Conservation (phyloP, 1,140 invertebrate species). For the Bombus impatiens region DNA sequence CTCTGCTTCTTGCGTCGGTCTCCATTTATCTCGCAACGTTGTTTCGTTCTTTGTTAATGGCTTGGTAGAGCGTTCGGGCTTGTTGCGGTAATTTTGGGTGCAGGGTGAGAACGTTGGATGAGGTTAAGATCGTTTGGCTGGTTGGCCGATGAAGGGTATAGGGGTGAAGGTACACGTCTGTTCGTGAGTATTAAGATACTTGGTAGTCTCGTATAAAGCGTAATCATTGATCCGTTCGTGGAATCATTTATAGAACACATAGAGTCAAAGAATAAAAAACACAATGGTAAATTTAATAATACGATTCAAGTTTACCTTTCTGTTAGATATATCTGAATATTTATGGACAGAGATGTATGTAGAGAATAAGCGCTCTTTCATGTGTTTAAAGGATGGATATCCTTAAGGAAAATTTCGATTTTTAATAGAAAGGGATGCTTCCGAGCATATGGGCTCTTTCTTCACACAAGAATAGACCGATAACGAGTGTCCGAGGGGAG, state of each 20-base stretch:
- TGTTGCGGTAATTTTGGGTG: background rate
- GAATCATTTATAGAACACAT: too few relatives aligned
- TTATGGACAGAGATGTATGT: too few relatives aligned
- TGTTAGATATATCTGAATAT: too few relatives aligned
- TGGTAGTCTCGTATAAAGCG: background rate
- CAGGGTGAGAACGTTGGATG: background rate
- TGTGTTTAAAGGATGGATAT: background rate
- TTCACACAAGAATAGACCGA: background rate
- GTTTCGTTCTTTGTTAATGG: slow-evolving; percentile 1
- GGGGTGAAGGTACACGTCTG: background rate
- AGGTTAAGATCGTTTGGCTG: background rate
- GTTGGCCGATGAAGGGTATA: background rate
- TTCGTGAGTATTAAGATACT: too few relatives aligned
- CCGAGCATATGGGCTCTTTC: background rate
- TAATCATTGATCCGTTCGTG: too few relatives aligned
- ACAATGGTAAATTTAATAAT: too few relatives aligned
- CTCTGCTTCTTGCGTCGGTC: slow-evolving; percentile 20
- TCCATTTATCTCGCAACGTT: slow-evolving; percentile 13
- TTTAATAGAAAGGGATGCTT: background rate
- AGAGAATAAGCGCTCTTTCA: background rate
- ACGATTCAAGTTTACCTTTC: too few relatives aligned
- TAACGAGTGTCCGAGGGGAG: background rate
- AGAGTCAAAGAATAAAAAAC: too few relatives aligned
- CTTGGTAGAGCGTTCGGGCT: background rate
- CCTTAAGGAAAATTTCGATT: background rate